Evolutionary conservation across 2,797 vertebrate genomes (phyloP), one percentile per base, ranked within the genome.

Genomic region (Macropodus opercularis): DNA sequence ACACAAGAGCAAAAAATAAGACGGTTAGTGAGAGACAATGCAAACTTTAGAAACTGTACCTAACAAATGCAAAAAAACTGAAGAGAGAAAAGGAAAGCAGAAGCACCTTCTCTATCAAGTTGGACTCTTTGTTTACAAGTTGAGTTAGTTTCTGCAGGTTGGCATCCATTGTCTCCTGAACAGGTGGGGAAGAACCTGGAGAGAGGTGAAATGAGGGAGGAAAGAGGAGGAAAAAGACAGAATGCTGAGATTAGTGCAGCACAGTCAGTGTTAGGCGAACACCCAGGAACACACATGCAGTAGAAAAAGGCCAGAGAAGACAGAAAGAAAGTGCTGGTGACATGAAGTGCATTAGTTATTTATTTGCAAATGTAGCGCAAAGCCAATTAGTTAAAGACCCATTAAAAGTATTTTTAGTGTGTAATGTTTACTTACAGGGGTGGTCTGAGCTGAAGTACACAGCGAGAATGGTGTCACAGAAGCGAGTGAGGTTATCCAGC

Each of bases 121-220:
- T 99, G 93, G 96, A 98, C 84, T 99, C 98, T 94, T 99, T 98
- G 93, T 98, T 98, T 94, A 99, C 97, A 93, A 99, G 98, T 66
- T 99, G 97, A 69, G 97, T 98, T 91, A 99, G 94, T 94, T 98
- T 99, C 94, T 96, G 96, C 38, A 99, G 94, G 91, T 99, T 98
- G 87, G 95, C 96, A 85, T 99, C 98, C 89, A 95, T 89, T 40
- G 85, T 88, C 84, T 98, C 95, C 90, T 95, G 95, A 90, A 93
- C 92, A 87, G 91, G 75, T 17, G 90, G 85, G 80, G 90, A 88
- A 70, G 90, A 79, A 90, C 94, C 97, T 98, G 82, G 55, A 86
- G 26, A 81, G 38, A 80, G 32, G 70, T 32, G 55, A 59, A 19
- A 71, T 27, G 17, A 58, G 56, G 18, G 5, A 31, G 62, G 41